These are phyloP conservation scores for Perodicticus potto DNA, from an alignment of 2,797 vertebrate species.

Conservation along the genomic window DNA sequence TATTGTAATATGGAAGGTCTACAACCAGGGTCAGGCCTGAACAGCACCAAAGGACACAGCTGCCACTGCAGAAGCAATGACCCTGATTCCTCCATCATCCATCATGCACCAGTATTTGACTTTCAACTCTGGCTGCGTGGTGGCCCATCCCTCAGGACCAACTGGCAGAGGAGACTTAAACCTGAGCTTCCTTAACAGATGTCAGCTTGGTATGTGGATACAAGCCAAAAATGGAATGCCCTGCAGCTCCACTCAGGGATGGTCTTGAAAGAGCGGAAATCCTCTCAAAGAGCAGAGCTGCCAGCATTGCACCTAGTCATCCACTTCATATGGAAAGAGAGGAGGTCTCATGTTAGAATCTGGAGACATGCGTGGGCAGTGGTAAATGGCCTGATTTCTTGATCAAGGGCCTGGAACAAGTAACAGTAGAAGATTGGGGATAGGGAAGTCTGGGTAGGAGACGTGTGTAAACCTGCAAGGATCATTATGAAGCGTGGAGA, in stretches of 20 bases:
- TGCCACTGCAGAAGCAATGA: background rate
- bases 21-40: background rate
- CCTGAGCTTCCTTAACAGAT: background rate
- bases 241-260: background rate
- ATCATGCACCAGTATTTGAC: too few species aligned
- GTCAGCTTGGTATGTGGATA: background rate
- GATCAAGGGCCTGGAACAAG: background rate
- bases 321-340: background rate
- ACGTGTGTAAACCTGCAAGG: background rate
- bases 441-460: background rate
- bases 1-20: background rate
- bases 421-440: background rate
- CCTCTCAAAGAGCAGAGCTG: background rate
- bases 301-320: background rate
- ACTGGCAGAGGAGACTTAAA: background rate
- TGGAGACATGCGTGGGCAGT: background rate
- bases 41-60: background rate
- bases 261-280: background rate
- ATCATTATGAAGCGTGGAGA: background rate
- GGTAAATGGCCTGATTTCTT: background rate
- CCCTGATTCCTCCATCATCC: background rate
- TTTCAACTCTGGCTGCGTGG: background rate
- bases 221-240: background rate
- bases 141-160: background rate
- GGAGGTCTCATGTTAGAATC: background rate